phyloP scores from a whole-genome alignment of 1,140 invertebrate species.

The Andrena cerasifolii region DNA sequence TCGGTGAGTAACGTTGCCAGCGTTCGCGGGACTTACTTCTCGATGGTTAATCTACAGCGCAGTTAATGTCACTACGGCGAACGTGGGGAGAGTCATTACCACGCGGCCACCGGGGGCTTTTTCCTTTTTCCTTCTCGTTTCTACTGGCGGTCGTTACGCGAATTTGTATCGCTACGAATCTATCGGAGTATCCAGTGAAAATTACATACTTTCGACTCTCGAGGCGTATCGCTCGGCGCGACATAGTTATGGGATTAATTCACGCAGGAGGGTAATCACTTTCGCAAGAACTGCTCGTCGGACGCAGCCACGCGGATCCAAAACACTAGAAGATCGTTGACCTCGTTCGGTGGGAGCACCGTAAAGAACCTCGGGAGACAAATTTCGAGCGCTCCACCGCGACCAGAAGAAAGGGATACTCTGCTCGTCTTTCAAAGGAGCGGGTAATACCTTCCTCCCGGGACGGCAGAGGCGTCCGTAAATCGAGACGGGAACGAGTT shows the following conservation, averaged over 20 bases:
- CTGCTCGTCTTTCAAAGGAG: slow-evolving; percentile 11
- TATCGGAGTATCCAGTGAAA: not conserved
- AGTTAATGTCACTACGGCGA: slow-evolving; percentile 29
- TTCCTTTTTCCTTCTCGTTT: not conserved
- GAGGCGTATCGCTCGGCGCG: not conserved
- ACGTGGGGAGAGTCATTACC: slow-evolving; percentile 23
- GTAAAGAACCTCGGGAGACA: not conserved
- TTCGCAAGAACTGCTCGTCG: no score
- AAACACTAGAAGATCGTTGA: not conserved
- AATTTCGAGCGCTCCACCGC: not conserved
- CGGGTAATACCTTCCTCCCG: slow-evolving; percentile 10
- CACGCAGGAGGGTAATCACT: no score
- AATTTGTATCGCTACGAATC: slow-evolving; percentile 3
- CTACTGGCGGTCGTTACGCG: slow-evolving; percentile 13
- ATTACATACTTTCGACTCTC: not conserved
- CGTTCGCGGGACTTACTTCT: slow-evolving; percentile 20
- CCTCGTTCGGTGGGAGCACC: not conserved
- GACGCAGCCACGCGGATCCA: no score
- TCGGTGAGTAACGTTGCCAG: not conserved
- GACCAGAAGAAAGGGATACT: slow-evolving; percentile 10
- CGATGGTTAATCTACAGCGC: slow-evolving; percentile 39
- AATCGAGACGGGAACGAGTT: slow-evolving; percentile 66
- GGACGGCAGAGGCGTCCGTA: slow-evolving; percentile 42
- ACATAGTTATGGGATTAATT: no score
- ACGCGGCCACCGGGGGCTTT: not conserved